Evolutionary conservation across 2,797 vertebrate genomes (phyloP).

Genomic region (Gymnothorax javanicus): DNA sequence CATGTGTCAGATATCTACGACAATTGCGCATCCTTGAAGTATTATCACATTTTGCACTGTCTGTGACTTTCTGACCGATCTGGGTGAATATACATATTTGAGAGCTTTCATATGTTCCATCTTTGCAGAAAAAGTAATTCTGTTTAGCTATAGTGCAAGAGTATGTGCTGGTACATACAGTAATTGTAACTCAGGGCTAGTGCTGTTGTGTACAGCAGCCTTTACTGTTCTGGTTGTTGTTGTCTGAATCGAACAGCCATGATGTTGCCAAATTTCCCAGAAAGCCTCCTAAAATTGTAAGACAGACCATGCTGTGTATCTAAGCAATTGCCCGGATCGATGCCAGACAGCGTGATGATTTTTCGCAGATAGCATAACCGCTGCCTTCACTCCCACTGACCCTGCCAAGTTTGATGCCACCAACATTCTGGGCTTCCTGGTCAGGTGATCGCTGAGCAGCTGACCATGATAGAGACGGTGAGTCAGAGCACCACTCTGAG

Average conservation of each 20-base stretch:
- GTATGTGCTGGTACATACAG: not conserved
- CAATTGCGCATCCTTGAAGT: not conserved
- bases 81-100: not conserved
- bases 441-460: constrained; percentile 82
- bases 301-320: not conserved
- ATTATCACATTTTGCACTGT: not conserved
- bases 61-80: not conserved
- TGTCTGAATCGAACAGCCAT: not conserved
- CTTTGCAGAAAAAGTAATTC: not conserved
- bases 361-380: constrained; percentile 54
- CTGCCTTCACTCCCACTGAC: constrained; percentile 60
- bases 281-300: not conserved
- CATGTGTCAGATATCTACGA: not conserved
- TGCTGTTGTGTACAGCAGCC: not conserved
- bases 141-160: not conserved
- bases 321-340: not conserved
- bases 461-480: constrained; percentile 88
- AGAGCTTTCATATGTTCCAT: not conserved
- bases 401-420: constrained; percentile 73
- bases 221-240: not conserved
- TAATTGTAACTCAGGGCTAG: not conserved
- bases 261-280: not conserved
- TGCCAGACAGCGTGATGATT: constrained; percentile 17
- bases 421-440: constrained; percentile 82
- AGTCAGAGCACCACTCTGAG: constrained; percentile 50